phyloP scores from a whole-genome alignment of 2,797 vertebrate species.

The Acanthurus lineatus region DNA sequence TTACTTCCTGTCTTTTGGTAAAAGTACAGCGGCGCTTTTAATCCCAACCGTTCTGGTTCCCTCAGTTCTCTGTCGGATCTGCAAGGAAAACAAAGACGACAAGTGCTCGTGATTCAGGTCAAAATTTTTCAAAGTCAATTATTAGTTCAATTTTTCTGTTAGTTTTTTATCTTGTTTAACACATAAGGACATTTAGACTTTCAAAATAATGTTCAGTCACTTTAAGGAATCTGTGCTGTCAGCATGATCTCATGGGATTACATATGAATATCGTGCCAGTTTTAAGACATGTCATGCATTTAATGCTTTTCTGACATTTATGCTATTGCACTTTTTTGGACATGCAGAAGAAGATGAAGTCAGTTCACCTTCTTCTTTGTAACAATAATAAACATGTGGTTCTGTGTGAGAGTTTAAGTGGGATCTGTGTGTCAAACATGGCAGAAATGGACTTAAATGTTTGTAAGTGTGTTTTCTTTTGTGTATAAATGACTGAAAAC shows the following conservation, averaged over 20 bases:
- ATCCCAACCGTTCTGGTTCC: constrained; percentile 88
- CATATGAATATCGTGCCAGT: too few relatives aligned
- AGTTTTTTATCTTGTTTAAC: neutral
- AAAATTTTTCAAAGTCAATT: neutral
- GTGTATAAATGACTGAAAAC: too few relatives aligned
- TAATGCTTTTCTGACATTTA: too few relatives aligned
- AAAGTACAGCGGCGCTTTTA: constrained; percentile 80
- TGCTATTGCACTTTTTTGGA: too few relatives aligned
- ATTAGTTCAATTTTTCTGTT: constrained; percentile 7
- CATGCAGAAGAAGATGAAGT: too few relatives aligned
- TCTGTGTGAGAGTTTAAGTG: too few relatives aligned
- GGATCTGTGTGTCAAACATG: too few relatives aligned
- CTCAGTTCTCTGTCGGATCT: constrained; percentile 71
- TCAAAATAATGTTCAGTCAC: neutral
- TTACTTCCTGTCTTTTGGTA: constrained; percentile 85
- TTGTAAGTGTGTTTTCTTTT: too few relatives aligned
- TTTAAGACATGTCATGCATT: too few relatives aligned
- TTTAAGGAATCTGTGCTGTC: constrained; percentile 7
- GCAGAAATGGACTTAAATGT: too few relatives aligned
- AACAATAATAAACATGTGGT: too few relatives aligned
- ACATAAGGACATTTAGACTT: neutral
- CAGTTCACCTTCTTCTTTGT: too few relatives aligned
- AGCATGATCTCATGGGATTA: neutral
- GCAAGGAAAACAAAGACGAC: constrained; percentile 15
- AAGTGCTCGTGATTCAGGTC: constrained; percentile 60